phyloP scores from a whole-genome alignment of 2,113 vertebrate species.

The Otolemur garnettii region DNA sequence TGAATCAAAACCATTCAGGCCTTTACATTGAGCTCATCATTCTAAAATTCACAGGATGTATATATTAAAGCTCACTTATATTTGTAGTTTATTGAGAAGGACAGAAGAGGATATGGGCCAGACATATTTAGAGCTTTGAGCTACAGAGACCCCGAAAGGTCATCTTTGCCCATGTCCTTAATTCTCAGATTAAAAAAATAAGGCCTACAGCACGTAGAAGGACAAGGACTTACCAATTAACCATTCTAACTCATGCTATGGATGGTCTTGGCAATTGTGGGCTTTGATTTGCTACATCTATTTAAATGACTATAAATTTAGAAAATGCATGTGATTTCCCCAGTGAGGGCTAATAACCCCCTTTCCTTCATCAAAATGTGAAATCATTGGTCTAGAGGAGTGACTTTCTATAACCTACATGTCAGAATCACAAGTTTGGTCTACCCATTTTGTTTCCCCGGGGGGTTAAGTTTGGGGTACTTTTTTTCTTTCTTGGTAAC shows the following conservation, averaged over 20 bases:
- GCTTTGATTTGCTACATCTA: background rate
- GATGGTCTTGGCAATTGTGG: background rate
- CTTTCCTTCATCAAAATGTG: background rate
- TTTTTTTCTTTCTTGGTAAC: background rate
- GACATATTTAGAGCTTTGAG: background rate
- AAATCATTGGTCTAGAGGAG: background rate
- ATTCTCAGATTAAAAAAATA: conserved; percentile 14
- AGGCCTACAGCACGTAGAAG: background rate
- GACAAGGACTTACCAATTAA: background rate
- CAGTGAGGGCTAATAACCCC: background rate
- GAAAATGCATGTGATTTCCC: background rate
- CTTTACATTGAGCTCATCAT: background rate
- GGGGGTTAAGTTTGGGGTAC: background rate
- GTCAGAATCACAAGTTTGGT: background rate
- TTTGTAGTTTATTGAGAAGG: background rate
- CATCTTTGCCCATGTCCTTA: background rate
- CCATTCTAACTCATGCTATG: background rate
- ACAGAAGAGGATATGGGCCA: background rate
- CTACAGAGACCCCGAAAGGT: background rate
- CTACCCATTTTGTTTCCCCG: background rate
- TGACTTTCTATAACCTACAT: background rate
- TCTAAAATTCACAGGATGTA: background rate
- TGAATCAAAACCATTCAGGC: background rate
- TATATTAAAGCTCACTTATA: background rate
- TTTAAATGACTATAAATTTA: background rate